Conservation (phyloP, 2,888 invertebrate genomes). For the Ligdia adustata region DNA sequence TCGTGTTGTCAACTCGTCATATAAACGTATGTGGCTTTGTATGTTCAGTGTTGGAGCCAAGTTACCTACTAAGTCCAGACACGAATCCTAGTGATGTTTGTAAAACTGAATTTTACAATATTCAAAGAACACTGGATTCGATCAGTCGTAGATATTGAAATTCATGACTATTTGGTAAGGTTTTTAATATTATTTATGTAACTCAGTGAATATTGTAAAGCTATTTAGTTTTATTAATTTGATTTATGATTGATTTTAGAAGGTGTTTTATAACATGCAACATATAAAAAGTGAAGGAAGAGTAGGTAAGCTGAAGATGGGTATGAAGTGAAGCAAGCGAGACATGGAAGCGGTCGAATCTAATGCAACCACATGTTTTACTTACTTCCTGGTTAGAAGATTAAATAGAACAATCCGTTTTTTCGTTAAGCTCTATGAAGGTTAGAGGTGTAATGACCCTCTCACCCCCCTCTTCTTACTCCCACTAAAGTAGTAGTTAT, state of each 20-base stretch:
- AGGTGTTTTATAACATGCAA: conserved; percentile 62
- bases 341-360: too few species aligned
- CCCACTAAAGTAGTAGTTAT: too few species aligned
- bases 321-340: conserved; percentile 2
- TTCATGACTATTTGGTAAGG: not conserved
- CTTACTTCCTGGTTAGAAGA: too few species aligned
- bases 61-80: conserved; percentile 20
- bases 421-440: too few species aligned
- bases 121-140: conserved; percentile 17
- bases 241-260: conserved; percentile 39
- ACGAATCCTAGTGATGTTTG: conserved; percentile 13
- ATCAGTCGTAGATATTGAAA: too few species aligned
- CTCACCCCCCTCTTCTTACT: too few species aligned
- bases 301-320: conserved; percentile 49
- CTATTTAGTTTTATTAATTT: conserved; percentile 18
- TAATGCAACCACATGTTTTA: too few species aligned
- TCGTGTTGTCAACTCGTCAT: too few species aligned
- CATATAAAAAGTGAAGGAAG: conserved; percentile 44
- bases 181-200: not conserved
- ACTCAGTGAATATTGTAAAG: conserved; percentile 45
- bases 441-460: too few species aligned
- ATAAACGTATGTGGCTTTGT: too few species aligned
- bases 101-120: conserved; percentile 32
- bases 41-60: conserved; percentile 24
- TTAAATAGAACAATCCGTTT: too few species aligned